Percentiles rank a stretch among this genome's conserved stretches.
Conservation (phyloP, 2,888 invertebrate species). For the Zootermopsis nevadensis region DNA sequence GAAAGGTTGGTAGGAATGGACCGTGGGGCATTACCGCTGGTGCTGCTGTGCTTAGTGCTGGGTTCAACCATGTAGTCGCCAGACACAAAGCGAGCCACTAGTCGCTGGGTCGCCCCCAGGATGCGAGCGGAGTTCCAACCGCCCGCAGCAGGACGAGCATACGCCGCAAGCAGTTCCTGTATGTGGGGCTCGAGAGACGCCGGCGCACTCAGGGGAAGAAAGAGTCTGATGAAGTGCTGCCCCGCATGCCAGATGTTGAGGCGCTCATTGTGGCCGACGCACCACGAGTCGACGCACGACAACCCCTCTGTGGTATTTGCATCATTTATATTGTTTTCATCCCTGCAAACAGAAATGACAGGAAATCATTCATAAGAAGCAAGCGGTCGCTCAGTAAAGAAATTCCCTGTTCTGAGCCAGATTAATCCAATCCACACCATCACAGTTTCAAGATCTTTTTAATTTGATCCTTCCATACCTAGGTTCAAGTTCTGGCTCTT, state of each 20-base stretch:
- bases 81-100: conserved; percentile 49
- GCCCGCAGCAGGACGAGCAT: conserved; percentile 43
- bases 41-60: conserved; percentile 9
- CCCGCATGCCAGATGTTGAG: conserved; percentile 53
- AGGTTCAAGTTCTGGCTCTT: not conserved
- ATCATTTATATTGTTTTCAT: not conserved
- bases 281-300: conserved; percentile 36
- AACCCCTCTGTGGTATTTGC: conserved; percentile 25
- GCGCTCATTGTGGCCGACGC: conserved; percentile 51
- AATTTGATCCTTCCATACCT: too few species aligned
- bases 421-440: too few species aligned
- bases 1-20: too few species aligned
- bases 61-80: conserved; percentile 48
- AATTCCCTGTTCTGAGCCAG: too few species aligned
- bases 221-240: conserved; percentile 52
- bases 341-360: conserved; percentile 11
- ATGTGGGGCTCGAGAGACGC: conserved; percentile 49
- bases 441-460: too few species aligned
- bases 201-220: conserved; percentile 53
- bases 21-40: not conserved
- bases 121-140: conserved; percentile 48
- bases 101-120: conserved; percentile 48
- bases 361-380: too few species aligned
- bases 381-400: too few species aligned
- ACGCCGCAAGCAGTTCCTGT: conserved; percentile 49